A percentile compares a stretch with the other conserved stretches of the same genome.
Conservation (phyloP, 2,888 invertebrate genomes). For the Zonitis immaculata region DNA sequence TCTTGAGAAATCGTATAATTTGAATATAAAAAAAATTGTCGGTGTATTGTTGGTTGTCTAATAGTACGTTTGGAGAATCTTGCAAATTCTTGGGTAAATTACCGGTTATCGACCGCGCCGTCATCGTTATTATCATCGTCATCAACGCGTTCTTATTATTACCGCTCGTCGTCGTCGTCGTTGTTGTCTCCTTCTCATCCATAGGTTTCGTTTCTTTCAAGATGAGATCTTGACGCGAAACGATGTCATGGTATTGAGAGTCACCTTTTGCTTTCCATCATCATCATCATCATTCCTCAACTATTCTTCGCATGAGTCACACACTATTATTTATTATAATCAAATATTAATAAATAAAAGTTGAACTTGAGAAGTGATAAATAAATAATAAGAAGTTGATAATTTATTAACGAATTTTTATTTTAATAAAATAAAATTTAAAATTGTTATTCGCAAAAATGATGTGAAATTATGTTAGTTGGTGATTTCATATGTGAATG, state of each 20-base stretch:
- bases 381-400: too few relatives aligned
- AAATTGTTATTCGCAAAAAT: too few relatives aligned
- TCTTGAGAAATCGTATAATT: neutral
- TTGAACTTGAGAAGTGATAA: neutral
- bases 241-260: neutral
- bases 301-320: neutral
- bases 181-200: neutral
- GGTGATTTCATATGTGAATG: too few relatives aligned
- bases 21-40: neutral
- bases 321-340: too few relatives aligned
- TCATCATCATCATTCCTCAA: neutral
- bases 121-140: neutral
- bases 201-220: neutral
- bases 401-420: too few relatives aligned
- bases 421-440: too few relatives aligned
- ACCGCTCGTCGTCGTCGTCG: neutral
- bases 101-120: neutral
- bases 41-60: neutral
- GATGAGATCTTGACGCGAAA: conserved; percentile 1
- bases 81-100: neutral
- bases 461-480: neutral
- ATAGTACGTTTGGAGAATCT: neutral
- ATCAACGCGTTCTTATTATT: too few relatives aligned
- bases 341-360: too few relatives aligned
- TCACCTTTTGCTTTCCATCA: conserved; percentile 1